phyloP scores from a whole-genome alignment of 23 tunicate species.

The Botrylloides violaceus region DNA sequence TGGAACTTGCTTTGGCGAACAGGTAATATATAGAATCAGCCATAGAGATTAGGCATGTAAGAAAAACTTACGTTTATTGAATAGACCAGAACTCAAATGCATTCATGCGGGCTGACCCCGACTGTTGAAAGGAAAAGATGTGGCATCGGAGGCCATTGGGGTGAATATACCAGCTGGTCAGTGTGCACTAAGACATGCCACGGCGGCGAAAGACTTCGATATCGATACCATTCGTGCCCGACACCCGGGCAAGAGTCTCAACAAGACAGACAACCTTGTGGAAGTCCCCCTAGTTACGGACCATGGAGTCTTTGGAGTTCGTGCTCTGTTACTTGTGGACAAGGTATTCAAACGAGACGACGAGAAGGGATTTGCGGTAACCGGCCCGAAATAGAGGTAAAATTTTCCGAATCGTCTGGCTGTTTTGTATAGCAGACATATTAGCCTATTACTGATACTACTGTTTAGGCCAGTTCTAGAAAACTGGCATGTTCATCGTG shows the following conservation, averaged over 20 bases:
- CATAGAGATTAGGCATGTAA: neutral
- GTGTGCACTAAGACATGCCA: conserved; percentile 66
- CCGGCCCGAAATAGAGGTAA: conserved; percentile 29
- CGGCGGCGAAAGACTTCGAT: conserved; percentile 49
- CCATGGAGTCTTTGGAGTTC: conserved; percentile 66
- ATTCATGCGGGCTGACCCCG: conserved; percentile 40
- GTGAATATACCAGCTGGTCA: conserved; percentile 62
- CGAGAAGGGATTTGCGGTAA: conserved; percentile 61
- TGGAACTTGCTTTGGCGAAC: conserved; percentile 52
- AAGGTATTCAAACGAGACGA: conserved; percentile 45
- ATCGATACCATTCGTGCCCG: conserved; percentile 17
- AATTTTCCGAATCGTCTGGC: too few relatives aligned
- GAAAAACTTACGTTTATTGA: neutral
- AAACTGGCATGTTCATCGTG: too few relatives aligned
- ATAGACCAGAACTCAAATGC: conserved; percentile 46
- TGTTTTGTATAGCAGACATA: too few relatives aligned
- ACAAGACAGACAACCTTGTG: conserved; percentile 2
- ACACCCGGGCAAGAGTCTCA: conserved; percentile 7
- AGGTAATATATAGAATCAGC: neutral
- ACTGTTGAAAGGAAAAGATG: conserved; percentile 50
- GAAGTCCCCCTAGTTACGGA: conserved; percentile 19
- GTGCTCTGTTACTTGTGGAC: conserved; percentile 77
- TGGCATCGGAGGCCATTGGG: conserved; percentile 61
- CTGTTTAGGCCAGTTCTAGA: too few relatives aligned
- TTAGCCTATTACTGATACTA: too few relatives aligned